Evolutionary conservation across 1,140 invertebrate genomes (phyloP), one percentile per base, ranked within the genome.

Genomic region (Oncopodura yosiiana): DNA sequence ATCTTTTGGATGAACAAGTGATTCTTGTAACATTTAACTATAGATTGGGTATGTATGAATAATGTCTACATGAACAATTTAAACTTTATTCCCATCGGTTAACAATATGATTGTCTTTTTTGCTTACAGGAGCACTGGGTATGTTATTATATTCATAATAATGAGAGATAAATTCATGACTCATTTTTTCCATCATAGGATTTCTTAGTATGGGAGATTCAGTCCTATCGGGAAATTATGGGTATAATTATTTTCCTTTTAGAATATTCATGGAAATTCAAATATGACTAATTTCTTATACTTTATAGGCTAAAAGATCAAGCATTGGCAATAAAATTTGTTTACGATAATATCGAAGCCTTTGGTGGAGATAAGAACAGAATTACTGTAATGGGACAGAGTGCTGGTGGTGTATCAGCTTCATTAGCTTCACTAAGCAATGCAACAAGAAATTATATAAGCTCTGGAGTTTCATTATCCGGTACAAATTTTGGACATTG

Each of bases 11-110:
- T 21, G 26, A 42, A 14, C 79, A 89, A 63, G 87, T 96, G 3
- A 82, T 97, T 2, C 88, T 99, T 1, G 92, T 99, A 0, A 90
- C 94, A 0, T 78, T 99, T 46, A 98, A 98, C 69, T 99, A 98
- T 71, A 80, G 95, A 24, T 76, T 98, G 0, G 94, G 94, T 48
- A 87, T 91, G 58, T 74, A 97, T 43, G 90, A 32, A 36, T 23
- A 27, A n/a, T 2, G 24, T n/a, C 23, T 34, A 9, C 6, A 29
- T 11, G 27, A 18, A 53, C 6, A 19, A 34, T 23, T 44, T 44
- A 8, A 6, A 11, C 19, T 6, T 24, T 11, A 21, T 11, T 21
- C 12, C 8, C 6, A 9, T 41, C 8, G 8, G 18, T 41, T 14
- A 19, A 41, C 9, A 9, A 41, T 19, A 16, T 12, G 18, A 41